These are phyloP conservation scores for Axinella damicornis DNA, from an alignment of 37 sponge, comb jelly and placozoan species.

Conservation along the genomic window DNA sequence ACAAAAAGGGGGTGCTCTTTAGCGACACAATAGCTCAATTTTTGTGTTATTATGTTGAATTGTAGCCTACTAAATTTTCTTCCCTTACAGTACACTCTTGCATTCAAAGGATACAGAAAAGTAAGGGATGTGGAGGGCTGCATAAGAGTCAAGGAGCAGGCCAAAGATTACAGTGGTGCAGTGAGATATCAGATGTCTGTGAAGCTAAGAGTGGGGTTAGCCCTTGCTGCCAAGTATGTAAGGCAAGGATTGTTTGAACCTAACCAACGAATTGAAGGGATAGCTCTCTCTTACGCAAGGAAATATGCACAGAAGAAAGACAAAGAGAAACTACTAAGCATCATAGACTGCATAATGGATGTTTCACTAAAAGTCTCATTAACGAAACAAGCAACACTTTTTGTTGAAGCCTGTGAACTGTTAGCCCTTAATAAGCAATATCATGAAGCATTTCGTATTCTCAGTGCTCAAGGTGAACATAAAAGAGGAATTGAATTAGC, in stretches of 20 bases:
- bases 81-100: too few species aligned
- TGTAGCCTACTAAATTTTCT: too few species aligned
- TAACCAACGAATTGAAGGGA: neutral
- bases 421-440: neutral
- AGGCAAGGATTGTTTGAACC: too few species aligned
- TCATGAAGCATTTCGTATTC: neutral
- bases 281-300: neutral
- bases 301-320: neutral
- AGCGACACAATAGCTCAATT: too few species aligned
- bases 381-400: neutral
- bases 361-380: neutral
- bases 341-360: neutral
- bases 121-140: neutral
- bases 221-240: too few species aligned
- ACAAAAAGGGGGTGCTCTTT: too few species aligned
- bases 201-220: neutral
- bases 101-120: too few species aligned
- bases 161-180: neutral
- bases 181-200: neutral
- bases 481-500: neutral
- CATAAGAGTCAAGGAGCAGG: neutral
- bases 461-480: neutral
- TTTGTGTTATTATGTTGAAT: neutral
- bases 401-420: conserved; percentile 19
- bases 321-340: neutral